phyloP scores from a whole-genome alignment of 2,888 invertebrate species.

The Scaptomyza flava region DNA sequence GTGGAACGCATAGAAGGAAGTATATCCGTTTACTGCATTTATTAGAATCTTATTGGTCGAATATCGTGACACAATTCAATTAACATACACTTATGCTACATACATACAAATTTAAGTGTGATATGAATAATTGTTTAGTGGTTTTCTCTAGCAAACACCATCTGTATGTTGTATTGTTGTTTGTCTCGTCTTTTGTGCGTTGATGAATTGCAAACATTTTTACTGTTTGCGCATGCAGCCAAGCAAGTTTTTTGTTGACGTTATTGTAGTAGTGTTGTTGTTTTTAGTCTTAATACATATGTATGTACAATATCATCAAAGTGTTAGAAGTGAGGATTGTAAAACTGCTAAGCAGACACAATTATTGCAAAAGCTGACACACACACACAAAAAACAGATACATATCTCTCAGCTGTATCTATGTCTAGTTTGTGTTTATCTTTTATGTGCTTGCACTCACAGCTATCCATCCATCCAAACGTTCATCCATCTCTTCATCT shows the following conservation, averaged over 20 bases:
- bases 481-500: conserved; percentile 4
- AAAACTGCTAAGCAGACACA: conserved; percentile 33
- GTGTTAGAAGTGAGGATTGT: conserved; percentile 22
- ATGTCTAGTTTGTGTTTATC: conserved; percentile 1
- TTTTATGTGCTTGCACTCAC: conserved; percentile 1
- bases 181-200: conserved; percentile 15
- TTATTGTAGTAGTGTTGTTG: not conserved
- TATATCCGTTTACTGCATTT: too few species aligned
- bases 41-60: too few species aligned
- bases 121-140: conserved; percentile 56
- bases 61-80: too few species aligned
- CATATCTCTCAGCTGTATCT: conserved; percentile 8
- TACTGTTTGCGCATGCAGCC: conserved; percentile 18
- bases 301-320: conserved; percentile 18
- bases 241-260: conserved; percentile 8
- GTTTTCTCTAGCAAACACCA: conserved; percentile 21
- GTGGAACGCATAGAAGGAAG: too few species aligned
- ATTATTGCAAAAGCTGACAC: conserved; percentile 21
- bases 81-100: not conserved
- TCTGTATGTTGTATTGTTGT: conserved; percentile 2
- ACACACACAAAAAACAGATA: conserved; percentile 10
- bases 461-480: conserved; percentile 3
- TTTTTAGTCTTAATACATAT: conserved; percentile 9
- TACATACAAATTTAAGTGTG: not conserved
- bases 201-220: conserved; percentile 58